Evolutionary conservation across 1,140 invertebrate genomes (phyloP), one percentile per base, ranked within the genome.

Genomic region (Venustaconcha ellipsiformis): DNA sequence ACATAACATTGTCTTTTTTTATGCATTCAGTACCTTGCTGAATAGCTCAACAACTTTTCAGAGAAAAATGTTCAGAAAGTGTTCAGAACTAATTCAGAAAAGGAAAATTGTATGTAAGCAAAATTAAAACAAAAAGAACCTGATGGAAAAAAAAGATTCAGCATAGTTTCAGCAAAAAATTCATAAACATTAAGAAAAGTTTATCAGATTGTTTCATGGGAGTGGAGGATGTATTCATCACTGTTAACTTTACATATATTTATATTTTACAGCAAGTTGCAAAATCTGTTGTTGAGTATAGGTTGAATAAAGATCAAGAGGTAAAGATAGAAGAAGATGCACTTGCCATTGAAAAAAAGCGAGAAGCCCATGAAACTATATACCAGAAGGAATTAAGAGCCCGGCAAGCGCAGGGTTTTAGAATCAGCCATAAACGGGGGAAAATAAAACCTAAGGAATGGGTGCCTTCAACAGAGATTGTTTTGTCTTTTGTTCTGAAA

Each of bases 341-440:
- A 18, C 90, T 91, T 70, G 91, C 90, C 5, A 95, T 96, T 58
- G 83, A 92, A 5, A 89, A 92, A 76, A 96, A 95, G 87, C 87
- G 92, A 65, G 91, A 93, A 55, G 91, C 94, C 84, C 94, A 98
- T 88, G 86, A 82, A 70, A 79, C 66, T 82, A 91, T 91, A 70
- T 97, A 98, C 88, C 91, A 92, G 76, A 92, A 92, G 26, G 87
- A 91, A 79, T 89, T 96, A 20, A 89, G 92, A 58, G 89, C 92
- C 57, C 93, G 93, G 75, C 91, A 94, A 8, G 90, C 92, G 77
- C 76, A 92, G 12, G 93, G 94, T 62, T 75, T 76, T 30, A 76
- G 65, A 80, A 23, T 20, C 57, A 20, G 70, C 62, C 14, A n/a
- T 62, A 80, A 72, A 67, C 71, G 59, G 23, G 75, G 14, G 26